Base-by-base conservation (phyloP, 2,888 invertebrate species). In the Drosophila hamatofila region DNA sequence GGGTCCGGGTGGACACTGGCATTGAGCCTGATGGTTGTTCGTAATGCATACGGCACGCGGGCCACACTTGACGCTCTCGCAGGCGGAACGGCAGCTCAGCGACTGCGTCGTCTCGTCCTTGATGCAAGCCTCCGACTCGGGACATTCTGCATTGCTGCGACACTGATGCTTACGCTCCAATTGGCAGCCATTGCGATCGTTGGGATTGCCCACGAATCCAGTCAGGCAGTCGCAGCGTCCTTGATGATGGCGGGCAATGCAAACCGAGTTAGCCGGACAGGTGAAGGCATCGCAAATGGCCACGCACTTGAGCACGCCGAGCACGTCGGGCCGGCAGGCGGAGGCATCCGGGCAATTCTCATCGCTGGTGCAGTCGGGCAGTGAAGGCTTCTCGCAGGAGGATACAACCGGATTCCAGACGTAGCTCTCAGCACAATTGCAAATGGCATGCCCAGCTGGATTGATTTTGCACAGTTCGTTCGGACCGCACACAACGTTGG, bases 141-240 rank as follows among this genome's bases (percentile, higher is more conserved):
- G 93, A 88, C 98, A 98, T 91, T 97, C 96, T 37, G 95, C 96
- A 92, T 97, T 96, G 46, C 95, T 95, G 16, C 94, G 94, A 88
- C 98, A 98, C 91, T 96, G 95, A 86, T 97, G 96, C 91, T 95
- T 96, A 18, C 95, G 94, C 1, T 96, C 92, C 16, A 95, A 94
- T 81, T 95, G 94, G 88, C 98, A 98, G n/a, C 98, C 98, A 78
- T 96, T 96, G 27, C 98, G 95, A 90, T 97, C 97, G 88, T 97
- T 97, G 21, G 98, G 97, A 93, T 98, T 98, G 41, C 98, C 98
- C 14, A 95, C 95, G 92, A 95, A 98, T 5, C 97, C 97, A 42
- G 95, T 93, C 21, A 96, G 93, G 91, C 98, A 98, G 88, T 97
- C 96, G 91, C 98, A 98, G 87, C 95, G 95, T 48, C 96, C 97